phyloP scores from a whole-genome alignment of 1,140 invertebrate species.

The Dufourea novaeangliae region DNA sequence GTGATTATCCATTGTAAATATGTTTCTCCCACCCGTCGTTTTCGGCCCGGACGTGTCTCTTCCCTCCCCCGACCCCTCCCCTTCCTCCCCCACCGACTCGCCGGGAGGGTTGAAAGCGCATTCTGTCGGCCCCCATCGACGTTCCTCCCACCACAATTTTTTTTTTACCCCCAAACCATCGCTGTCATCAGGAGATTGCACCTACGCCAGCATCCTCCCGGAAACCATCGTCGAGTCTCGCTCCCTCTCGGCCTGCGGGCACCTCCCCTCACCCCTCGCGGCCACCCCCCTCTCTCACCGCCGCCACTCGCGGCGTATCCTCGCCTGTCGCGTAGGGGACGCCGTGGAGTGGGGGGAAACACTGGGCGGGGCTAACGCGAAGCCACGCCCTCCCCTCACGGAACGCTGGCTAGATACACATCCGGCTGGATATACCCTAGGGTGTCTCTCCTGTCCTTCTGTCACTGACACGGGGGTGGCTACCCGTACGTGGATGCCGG shows the following conservation, averaged over 20 bases:
- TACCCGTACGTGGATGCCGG: slow-evolving; percentile 42
- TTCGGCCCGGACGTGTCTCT: neutral
- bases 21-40: slow-evolving; percentile 37
- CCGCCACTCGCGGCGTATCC: neutral
- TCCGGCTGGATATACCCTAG: slow-evolving; percentile 51
- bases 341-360: slow-evolving; percentile 45
- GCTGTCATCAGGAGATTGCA: slow-evolving; percentile 56
- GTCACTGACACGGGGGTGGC: slow-evolving; percentile 62
- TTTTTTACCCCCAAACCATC: slow-evolving; percentile 5
- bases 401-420: slow-evolving; percentile 36
- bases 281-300: neutral
- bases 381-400: slow-evolving; percentile 50
- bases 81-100: neutral
- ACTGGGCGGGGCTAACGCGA: slow-evolving; percentile 60
- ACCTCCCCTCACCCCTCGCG: neutral
- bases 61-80: neutral
- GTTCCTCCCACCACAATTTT: neutral
- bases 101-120: slow-evolving; percentile 16
- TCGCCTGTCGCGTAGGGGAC: slow-evolving; percentile 31
- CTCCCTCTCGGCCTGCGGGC: too few species aligned
- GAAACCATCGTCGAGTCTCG: slow-evolving; percentile 35
- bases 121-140: neutral
- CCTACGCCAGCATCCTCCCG: slow-evolving; percentile 42
- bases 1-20: slow-evolving; percentile 64
- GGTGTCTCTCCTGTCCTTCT: slow-evolving; percentile 61